These are phyloP conservation scores for Melanotaenia boesemani DNA, from an alignment of 2,797 vertebrate genomes.

Conservation along the genomic window DNA sequence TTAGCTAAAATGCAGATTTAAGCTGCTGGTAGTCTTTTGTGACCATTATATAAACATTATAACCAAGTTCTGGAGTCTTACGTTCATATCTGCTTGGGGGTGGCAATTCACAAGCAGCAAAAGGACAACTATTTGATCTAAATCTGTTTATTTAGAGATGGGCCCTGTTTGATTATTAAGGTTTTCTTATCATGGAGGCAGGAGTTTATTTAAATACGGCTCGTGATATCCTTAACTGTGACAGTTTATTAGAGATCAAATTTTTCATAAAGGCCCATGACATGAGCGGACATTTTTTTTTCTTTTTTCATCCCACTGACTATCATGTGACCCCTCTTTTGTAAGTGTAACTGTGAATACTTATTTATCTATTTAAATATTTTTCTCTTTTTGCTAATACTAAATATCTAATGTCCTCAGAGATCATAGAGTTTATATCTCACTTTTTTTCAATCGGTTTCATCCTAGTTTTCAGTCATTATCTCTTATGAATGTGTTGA, in stretches of 20 bases:
- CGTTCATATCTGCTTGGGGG: background rate
- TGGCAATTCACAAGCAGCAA: background rate
- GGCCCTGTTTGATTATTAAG: background rate
- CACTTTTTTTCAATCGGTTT: background rate
- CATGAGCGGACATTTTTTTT: background rate
- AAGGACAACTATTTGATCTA: conserved; percentile 28
- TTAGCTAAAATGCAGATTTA: background rate
- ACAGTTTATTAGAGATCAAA: background rate
- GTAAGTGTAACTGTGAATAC: background rate
- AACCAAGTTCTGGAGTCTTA: background rate
- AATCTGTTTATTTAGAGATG: conserved; percentile 28
- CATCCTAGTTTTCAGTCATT: background rate
- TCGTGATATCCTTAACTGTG: background rate
- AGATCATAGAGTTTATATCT: background rate
- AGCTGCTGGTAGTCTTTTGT: background rate
- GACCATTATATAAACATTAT: background rate
- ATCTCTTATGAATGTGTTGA: background rate
- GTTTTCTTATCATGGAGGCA: conserved; percentile 18
- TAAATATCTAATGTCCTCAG: background rate
- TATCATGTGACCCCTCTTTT: background rate
- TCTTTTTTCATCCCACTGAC: background rate
- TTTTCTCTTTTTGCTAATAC: background rate
- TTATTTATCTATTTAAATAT: background rate
- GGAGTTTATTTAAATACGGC: conserved; percentile 19
- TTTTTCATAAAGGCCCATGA: background rate